These are phyloP conservation scores for Drosophila cognata DNA, from an alignment of 2,888 invertebrate species.

Conservation along the genomic window DNA sequence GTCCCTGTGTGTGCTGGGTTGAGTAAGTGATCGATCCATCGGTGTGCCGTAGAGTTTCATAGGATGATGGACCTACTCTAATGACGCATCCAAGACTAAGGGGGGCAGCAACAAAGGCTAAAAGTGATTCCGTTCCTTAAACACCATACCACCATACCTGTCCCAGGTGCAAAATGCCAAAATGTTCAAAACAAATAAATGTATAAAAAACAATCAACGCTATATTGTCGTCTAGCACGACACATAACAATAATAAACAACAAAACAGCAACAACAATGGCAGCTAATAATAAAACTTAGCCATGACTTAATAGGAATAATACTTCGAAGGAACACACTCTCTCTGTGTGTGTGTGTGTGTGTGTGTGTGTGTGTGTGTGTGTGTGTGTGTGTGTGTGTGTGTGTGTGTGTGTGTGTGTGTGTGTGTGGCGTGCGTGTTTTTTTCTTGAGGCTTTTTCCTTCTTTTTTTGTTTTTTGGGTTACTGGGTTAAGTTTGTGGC, in stretches of 20 bases:
- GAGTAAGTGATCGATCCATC: background rate
- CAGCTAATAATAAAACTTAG: slow-evolving; percentile 20
- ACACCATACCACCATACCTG: background rate
- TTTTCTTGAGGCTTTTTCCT: slow-evolving; percentile 2
- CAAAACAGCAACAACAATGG: slow-evolving; percentile 15
- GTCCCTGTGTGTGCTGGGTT: background rate
- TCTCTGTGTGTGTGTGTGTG: background rate
- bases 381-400: background rate
- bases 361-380: background rate
- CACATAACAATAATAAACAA: slow-evolving; percentile 36
- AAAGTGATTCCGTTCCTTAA: background rate
- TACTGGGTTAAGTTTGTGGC: slow-evolving; percentile 74
- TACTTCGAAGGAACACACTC: background rate
- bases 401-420: background rate
- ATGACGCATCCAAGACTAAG: background rate
- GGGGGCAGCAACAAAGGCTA: background rate
- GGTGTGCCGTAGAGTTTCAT: background rate
- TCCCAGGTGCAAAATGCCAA: slow-evolving; percentile 1
- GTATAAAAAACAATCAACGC: slow-evolving; percentile 66
- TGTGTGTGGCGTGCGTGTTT: background rate
- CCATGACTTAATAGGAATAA: slow-evolving; percentile 36
- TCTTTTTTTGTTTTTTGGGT: slow-evolving; percentile 49
- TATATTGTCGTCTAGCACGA: slow-evolving; percentile 75
- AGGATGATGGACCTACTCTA: background rate
- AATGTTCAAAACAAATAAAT: slow-evolving; percentile 52